These are phyloP conservation scores for Anagyrus pseudococci DNA, from an alignment of 2,888 invertebrate species.

Conservation along the genomic window DNA sequence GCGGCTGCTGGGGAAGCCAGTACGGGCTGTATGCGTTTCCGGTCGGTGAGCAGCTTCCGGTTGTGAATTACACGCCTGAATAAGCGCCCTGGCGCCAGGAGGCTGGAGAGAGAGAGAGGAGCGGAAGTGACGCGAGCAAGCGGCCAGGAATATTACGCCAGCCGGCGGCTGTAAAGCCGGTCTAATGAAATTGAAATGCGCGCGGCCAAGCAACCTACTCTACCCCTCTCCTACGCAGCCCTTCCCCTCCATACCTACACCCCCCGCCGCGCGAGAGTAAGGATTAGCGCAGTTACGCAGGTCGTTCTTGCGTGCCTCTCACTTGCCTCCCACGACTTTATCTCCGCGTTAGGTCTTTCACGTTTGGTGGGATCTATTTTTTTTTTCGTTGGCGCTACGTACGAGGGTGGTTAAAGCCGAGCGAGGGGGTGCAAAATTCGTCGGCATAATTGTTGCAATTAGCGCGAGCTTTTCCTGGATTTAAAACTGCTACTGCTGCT, in stretches of 20 bases:
- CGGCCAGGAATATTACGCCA: conserved; percentile 45
- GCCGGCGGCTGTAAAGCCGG: conserved; percentile 42
- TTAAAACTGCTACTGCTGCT: too few species aligned
- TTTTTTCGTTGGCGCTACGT: too few species aligned
- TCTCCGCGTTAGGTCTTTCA: too few species aligned
- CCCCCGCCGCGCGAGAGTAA: conserved; percentile 46
- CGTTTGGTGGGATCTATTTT: too few species aligned
- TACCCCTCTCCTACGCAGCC: too few species aligned
- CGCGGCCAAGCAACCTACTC: too few species aligned
- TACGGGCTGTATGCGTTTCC: conserved; percentile 56
- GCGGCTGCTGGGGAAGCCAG: conserved; percentile 25
- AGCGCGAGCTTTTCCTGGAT: too few species aligned
- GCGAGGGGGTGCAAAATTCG: background rate
- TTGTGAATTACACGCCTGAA: conserved; percentile 60
- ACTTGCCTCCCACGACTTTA: too few species aligned
- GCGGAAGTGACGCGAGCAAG: too few species aligned
- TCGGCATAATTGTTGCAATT: conserved; percentile 2
- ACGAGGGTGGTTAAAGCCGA: too few species aligned
- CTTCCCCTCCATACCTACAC: too few species aligned
- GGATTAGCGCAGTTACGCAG: conserved; percentile 46
- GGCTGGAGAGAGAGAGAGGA: conserved; percentile 29
- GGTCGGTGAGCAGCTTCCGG: conserved; percentile 60
- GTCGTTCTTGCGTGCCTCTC: background rate
- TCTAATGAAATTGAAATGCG: conserved; percentile 60
- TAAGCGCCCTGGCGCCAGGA: conserved; percentile 52